Evolutionary conservation across 2,797 vertebrate species (phyloP).

Genomic region (Phylloscopus collybita): DNA sequence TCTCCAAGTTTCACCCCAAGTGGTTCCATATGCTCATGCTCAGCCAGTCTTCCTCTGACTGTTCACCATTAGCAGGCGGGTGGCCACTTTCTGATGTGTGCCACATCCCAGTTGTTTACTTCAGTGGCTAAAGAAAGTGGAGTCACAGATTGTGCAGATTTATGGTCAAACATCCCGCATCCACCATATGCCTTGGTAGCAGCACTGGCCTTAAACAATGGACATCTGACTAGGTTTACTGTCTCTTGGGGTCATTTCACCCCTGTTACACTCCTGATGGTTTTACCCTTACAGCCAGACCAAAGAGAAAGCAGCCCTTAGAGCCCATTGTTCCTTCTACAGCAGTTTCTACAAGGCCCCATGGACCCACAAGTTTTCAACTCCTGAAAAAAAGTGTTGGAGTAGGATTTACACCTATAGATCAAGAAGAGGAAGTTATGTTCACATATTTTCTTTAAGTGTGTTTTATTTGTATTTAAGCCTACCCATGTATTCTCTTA

Average conservation of each 20-base stretch:
- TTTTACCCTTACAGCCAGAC: background rate
- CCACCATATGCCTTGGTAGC: background rate
- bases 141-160: background rate
- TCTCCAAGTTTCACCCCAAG: background rate
- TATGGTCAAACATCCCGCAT: background rate
- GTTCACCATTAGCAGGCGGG: background rate
- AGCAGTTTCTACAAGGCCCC: conserved; percentile 48
- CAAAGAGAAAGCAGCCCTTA: conserved; percentile 18
- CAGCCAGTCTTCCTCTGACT: background rate
- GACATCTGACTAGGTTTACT: background rate
- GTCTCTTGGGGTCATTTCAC: conserved; percentile 5
- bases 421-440: conserved; percentile 30
- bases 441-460: conserved; percentile 25
- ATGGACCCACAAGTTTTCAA: conserved; percentile 40
- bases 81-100: background rate
- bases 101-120: background rate
- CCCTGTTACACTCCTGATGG: background rate
- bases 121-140: background rate
- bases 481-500: background rate
- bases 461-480: conserved; percentile 47
- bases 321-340: conserved; percentile 8
- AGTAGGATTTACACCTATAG: conserved; percentile 54
- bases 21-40: background rate
- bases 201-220: background rate
- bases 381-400: background rate